A percentile compares a stretch with the other conserved stretches of the same genome.
These are phyloP conservation scores for Cantharis lateralis DNA, from an alignment of 2,888 invertebrate genomes.

Conservation along the genomic window DNA sequence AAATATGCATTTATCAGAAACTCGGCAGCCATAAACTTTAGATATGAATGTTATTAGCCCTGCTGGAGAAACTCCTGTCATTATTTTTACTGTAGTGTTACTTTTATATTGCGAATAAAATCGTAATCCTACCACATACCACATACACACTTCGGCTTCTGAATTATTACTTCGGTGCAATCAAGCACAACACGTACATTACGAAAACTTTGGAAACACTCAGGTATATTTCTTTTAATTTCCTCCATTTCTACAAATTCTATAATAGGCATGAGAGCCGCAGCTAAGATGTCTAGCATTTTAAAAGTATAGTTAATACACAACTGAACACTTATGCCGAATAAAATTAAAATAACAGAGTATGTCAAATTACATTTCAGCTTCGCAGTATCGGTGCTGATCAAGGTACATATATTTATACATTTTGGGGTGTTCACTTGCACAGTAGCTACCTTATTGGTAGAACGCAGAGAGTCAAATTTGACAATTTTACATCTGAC, in stretches of 20 bases:
- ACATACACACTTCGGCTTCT: neutral
- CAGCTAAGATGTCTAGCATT: no score
- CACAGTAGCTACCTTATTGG: no score
- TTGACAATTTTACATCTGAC: no score
- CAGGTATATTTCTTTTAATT: neutral
- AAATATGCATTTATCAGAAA: neutral
- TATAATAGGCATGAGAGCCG: neutral
- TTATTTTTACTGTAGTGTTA: neutral
- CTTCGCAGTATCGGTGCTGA: neutral
- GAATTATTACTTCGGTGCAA: neutral
- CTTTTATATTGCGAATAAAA: neutral
- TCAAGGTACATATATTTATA: no score
- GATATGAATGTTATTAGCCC: neutral
- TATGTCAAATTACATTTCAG: neutral
- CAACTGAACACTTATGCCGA: neutral
- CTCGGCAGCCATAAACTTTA: neutral
- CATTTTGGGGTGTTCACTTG: no score
- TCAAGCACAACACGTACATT: neutral
- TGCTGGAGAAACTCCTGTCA: neutral
- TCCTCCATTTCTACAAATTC: neutral
- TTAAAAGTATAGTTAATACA: neutral
- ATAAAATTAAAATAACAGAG: neutral
- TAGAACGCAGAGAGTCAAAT: no score
- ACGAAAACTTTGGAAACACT: neutral
- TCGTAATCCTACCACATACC: neutral